Base-by-base conservation (phyloP, 2,888 invertebrate species). In the Catocala fraxini region DNA sequence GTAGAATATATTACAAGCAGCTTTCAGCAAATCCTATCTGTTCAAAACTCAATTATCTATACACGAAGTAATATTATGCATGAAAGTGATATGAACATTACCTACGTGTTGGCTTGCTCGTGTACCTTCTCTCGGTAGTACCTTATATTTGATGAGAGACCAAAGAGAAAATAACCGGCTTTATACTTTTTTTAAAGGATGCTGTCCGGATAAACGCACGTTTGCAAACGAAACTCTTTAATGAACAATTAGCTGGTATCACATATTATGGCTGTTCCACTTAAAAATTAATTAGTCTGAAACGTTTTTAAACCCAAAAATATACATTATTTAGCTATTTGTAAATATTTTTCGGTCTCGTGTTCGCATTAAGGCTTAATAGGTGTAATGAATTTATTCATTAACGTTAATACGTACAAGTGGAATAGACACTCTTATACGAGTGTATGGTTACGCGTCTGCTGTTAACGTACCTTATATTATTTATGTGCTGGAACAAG, bases 111-210 rank as follows among this genome's bases (percentile, higher is more conserved):
- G 11, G 15, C 33, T 33, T 4, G 9, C 6, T 13, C 33, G 9
- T 11, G 33, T 42, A 57, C 57, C 46, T 58, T 56, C n/a, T 66
- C 59, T n/a, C n/a, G n/a, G n/a, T n/a, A n/a, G n/a, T n/a, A n/a
- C n/a, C n/a, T n/a, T n/a, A 66, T 72, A 61, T 66, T 70, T 63
- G 63, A 74, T 61, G 59, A 63, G 71, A 43, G 15, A 39, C 57
- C 47, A 39, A 49, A 62, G 60, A 46, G 11, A 42, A 48, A 49
- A 46, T 48, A 42, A 57, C 25, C 42, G 49, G 57, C 49, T 49
- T 63, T 47, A 49, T 56, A 51, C 10, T 52, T 42, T 45, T 59
- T 56, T 49, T 59, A 51, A 42, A 48, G 52, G 39, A 56, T 59
- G 13, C 13, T 48, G 34, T 35, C 55, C 61, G 63, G 57, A 64